phyloP scores from a whole-genome alignment of 2,797 vertebrate genomes.

The Centroberyx gerrardi region DNA sequence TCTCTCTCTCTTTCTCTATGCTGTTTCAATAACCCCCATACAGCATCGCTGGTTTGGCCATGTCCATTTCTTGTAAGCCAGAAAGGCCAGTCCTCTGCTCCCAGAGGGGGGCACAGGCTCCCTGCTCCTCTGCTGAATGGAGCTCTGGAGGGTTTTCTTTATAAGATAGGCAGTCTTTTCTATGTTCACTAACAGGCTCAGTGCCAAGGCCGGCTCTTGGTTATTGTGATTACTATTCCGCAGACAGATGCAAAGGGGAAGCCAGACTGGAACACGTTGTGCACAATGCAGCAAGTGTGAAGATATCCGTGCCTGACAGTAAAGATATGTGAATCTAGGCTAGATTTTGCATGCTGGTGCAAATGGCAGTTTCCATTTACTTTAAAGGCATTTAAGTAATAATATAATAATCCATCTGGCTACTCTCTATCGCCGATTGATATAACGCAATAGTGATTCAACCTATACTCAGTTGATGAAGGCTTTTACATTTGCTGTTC shows the following conservation, averaged over 20 bases:
- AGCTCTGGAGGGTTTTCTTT: constrained; percentile 33
- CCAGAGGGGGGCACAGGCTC: constrained; percentile 29
- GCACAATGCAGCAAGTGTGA: constrained; percentile 5
- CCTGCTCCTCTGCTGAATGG: constrained; percentile 12
- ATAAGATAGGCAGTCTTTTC: constrained; percentile 42
- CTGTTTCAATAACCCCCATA: constrained; percentile 74
- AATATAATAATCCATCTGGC: too few relatives aligned
- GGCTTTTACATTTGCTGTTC: too few relatives aligned
- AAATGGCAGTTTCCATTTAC: neutral
- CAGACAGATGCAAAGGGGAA: neutral
- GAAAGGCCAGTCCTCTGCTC: constrained; percentile 50
- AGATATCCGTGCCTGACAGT: too few relatives aligned
- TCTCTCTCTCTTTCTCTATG: constrained; percentile 50
- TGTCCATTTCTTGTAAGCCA: constrained; percentile 49
- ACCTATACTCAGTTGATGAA: too few relatives aligned
- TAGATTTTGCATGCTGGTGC: neutral
- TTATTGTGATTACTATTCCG: constrained; percentile 35
- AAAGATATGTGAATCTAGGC: neutral
- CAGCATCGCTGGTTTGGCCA: constrained; percentile 58
- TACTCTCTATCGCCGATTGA: too few relatives aligned
- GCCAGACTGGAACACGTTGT: neutral
- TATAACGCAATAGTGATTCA: too few relatives aligned
- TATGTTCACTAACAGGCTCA: constrained; percentile 5
- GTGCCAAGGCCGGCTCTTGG: constrained; percentile 9
- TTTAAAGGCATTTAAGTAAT: neutral